A percentile compares a stretch with the other conserved stretches of the same genome.
Evolutionary conservation across 37 sponge, comb jelly and placozoan genomes (phyloP).

Genomic region (Axinella damicornis): DNA sequence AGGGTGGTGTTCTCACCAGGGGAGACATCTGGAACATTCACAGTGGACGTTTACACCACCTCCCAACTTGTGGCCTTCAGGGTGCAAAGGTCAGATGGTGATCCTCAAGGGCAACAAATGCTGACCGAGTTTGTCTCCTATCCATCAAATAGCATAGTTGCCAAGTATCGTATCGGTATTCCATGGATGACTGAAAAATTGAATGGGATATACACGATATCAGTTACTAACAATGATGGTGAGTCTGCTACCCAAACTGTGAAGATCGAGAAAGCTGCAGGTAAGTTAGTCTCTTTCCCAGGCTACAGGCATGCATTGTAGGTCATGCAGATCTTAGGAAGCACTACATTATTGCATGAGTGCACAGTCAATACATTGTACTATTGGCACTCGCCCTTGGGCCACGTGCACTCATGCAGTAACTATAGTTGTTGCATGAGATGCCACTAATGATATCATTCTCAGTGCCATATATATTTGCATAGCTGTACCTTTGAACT

Average conservation of each 20-base stretch:
- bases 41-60: conserved; percentile 17
- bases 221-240: not conserved
- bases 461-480: too few species aligned
- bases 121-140: not conserved
- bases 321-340: too few species aligned
- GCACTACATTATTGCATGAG: too few species aligned
- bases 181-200: not conserved
- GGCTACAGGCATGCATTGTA: too few species aligned
- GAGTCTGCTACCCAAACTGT: conserved; percentile 17
- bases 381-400: too few species aligned
- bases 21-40: conserved; percentile 14
- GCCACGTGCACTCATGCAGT: too few species aligned
- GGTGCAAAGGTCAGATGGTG: not conserved
- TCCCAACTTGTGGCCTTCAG: not conserved
- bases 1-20: not conserved
- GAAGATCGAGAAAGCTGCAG: conserved; percentile 19
- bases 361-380: too few species aligned
- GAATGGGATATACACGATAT: conserved; percentile 30
- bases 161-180: conserved; percentile 16
- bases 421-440: too few species aligned
- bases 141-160: not conserved
- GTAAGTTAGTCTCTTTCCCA: not conserved
- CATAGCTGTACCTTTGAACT: too few species aligned
- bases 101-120: not conserved
- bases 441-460: too few species aligned